Conservation (phyloP, 2,888 invertebrate genomes). For the Rhagophthalmus giganteus region DNA sequence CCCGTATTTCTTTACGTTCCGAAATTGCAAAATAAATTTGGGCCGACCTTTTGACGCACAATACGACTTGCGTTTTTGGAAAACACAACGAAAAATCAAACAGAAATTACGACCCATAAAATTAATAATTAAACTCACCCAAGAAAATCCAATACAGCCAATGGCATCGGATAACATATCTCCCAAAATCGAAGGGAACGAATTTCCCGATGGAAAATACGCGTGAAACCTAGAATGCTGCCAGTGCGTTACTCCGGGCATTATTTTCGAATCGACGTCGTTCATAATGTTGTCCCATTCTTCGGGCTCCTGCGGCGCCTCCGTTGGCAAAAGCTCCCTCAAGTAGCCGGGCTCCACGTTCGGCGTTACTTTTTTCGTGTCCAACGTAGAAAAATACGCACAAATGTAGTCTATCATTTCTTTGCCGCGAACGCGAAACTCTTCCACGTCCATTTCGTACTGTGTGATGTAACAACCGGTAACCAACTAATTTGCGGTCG, state of each 20-base stretch:
- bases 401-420: slow-evolving; percentile 97
- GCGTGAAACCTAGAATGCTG: slow-evolving; percentile 99
- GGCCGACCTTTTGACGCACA: not conserved
- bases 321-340: slow-evolving; percentile 71
- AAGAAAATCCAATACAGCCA: slow-evolving; percentile 97
- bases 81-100: too few relatives aligned
- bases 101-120: too few relatives aligned
- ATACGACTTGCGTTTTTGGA: too few relatives aligned
- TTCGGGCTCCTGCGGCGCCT: slow-evolving; percentile 82
- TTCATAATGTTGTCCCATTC: slow-evolving; percentile 86
- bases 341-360: slow-evolving; percentile 87
- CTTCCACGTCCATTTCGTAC: slow-evolving; percentile 77
- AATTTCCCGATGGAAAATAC: slow-evolving; percentile 98
- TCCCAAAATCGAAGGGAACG: slow-evolving; percentile 94
- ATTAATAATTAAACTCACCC: slow-evolving; percentile 75
- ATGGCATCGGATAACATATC: slow-evolving; percentile 97
- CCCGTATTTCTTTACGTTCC: too few relatives aligned
- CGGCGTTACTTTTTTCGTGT: slow-evolving; percentile 82
- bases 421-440: slow-evolving; percentile 83
- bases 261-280: slow-evolving; percentile 88
- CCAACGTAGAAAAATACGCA: slow-evolving; percentile 80
- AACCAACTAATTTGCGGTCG: not conserved
- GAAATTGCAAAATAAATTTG: too few relatives aligned
- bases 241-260: slow-evolving; percentile 98
- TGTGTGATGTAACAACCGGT: not conserved